These are phyloP conservation scores for Nasonia oneida DNA, from an alignment of 2,888 invertebrate species.

Conservation along the genomic window DNA sequence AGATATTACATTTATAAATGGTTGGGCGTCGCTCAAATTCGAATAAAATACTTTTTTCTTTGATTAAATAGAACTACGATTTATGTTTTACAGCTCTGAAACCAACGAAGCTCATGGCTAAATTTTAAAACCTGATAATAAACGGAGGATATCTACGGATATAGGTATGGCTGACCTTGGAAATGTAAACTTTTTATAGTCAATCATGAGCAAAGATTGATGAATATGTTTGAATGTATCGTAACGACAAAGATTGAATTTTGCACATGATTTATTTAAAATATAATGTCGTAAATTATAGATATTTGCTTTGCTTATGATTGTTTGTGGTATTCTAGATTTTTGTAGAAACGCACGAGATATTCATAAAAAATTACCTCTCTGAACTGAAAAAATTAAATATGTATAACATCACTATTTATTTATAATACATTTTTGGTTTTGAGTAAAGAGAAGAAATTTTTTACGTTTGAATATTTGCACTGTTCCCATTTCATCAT, in stretches of 20 bases:
- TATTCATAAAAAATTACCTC: background rate
- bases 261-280: background rate
- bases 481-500: background rate
- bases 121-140: conserved; percentile 31
- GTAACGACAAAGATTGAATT: background rate
- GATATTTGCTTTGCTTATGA: background rate
- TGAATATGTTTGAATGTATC: background rate
- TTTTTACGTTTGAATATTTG: background rate
- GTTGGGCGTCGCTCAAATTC: background rate
- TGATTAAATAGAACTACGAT: conserved; percentile 17
- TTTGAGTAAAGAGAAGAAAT: background rate
- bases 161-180: conserved; percentile 41
- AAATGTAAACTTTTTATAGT: conserved; percentile 26
- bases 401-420: background rate
- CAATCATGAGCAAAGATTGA: background rate
- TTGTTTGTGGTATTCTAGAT: conserved; percentile 1
- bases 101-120: conserved; percentile 38
- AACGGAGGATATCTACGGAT: conserved; percentile 36
- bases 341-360: background rate
- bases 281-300: background rate
- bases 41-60: background rate
- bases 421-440: background rate
- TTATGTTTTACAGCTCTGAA: conserved; percentile 43
- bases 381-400: background rate
- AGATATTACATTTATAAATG: background rate